Evolutionary conservation across 2,797 vertebrate genomes (phyloP), one percentile per base, ranked within the genome.

Genomic region (Sebastes elongatus): DNA sequence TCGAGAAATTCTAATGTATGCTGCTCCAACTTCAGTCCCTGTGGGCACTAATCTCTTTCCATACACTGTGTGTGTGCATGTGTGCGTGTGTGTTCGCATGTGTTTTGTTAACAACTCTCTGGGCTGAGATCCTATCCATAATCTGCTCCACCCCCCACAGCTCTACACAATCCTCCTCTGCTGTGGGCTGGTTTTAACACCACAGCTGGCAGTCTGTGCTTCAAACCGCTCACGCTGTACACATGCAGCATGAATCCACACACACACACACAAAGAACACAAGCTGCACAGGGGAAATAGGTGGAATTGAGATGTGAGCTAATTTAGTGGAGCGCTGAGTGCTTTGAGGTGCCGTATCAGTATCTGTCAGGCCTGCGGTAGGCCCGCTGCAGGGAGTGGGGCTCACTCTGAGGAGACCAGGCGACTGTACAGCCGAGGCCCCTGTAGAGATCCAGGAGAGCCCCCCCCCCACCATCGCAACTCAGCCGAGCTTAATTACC

Each of bases 321-420:
- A 83, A 88, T 89, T 92, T 76, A 76, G 71, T 27, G 25, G 66
- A 80, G 83, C 70, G 18, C 32, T 52, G 70, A 86, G 86, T 28
- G 89, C 85, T 88, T 84, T 87, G 88, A 89, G 92, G 75, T 75
- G 82, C 59, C 65, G 33, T 91, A 93, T 92, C 92, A 82, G 86
- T 89, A 78, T 84, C 83, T 65, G 80, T 78, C 90, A 89, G 89
- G 80, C 88, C 74, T 88, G 62, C 33, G 32, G 75, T 70, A 27
- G 88, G 76, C 84, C 84, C 83, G 49, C 84, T 82, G 83, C 84
- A 87, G 86, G 85, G 91, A 92, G 59, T 6, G 61, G 23, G 72
- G 56, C 70, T 77, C 82, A 42, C 83, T 80, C 82, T 25, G 53
- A 78, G 86, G 83, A 16, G 87, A 76, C 82, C 49, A 7, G 6